Evolutionary conservation across 2,797 vertebrate species (phyloP).

Genomic region (Sebastes hubbsi): DNA sequence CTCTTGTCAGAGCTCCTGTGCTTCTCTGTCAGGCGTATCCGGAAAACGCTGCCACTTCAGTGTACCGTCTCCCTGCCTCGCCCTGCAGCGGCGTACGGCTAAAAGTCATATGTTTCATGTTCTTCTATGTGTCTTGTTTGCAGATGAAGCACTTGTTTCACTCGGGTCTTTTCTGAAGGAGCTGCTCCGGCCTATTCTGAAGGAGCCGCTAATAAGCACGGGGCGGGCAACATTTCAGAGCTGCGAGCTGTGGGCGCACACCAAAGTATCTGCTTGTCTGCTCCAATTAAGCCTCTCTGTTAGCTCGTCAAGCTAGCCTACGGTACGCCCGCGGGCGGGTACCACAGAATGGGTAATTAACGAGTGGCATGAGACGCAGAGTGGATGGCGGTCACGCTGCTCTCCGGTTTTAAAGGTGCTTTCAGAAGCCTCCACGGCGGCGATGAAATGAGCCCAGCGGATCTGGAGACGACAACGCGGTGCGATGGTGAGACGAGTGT

Average conservation of each 20-base stretch:
- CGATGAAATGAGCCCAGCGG: conserved; percentile 1
- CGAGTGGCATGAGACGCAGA: conserved; percentile 30
- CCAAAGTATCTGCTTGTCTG: conserved; percentile 54
- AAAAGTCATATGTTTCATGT: conserved; percentile 21
- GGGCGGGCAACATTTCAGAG: conserved; percentile 22
- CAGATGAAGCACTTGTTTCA: conserved; percentile 5
- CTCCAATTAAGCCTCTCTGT: conserved; percentile 59
- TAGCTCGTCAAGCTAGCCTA: conserved; percentile 35
- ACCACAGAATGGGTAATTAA: conserved; percentile 52
- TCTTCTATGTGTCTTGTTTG: neutral
- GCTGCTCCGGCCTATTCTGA: neutral
- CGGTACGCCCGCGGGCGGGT: conserved; percentile 21
- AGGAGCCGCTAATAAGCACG: conserved; percentile 19
- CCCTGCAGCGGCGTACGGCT: neutral
- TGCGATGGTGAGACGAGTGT: neutral
- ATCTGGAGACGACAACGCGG: neutral
- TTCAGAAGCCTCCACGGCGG: neutral
- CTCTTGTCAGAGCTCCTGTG: conserved; percentile 36
- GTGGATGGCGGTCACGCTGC: conserved; percentile 20
- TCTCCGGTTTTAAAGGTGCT: conserved; percentile 29
- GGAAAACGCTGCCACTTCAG: conserved; percentile 14
- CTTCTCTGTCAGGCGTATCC: conserved; percentile 9
- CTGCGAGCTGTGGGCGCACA: conserved; percentile 16
- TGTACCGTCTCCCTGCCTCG: neutral
- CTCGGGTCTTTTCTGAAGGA: neutral